Evolutionary conservation across 2,113 vertebrate genomes (phyloP), one percentile per base, ranked within the genome.

Genomic region (Astur gentilis): DNA sequence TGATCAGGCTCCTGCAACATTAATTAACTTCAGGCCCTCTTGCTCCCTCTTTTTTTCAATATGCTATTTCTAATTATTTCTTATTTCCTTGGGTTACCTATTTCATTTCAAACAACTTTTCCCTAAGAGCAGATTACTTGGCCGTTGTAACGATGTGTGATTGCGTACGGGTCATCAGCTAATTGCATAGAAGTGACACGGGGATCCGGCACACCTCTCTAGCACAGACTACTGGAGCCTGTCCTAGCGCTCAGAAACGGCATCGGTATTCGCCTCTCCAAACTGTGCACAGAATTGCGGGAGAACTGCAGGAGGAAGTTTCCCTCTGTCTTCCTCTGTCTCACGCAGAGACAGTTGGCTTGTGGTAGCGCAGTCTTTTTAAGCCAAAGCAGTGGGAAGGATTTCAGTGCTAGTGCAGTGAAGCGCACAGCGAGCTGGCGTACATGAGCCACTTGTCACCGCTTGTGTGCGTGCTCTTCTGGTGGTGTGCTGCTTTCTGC

Each of bases 361-460:
- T 3, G 0, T 3, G 38, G 65, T 5, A 62, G 83, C 42, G 27
- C 2, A 3, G 55, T 50, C 54, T 18, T 73, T 65, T 16, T 3
- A 18, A 61, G 52, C 47, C 77, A 57, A 32, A 84, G 57, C 38
- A 27, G 62, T 0, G 4, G 34, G 58, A n/a, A 69, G 45, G 73
- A 55, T 58, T 77, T 65, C 66, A 50, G 79, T 22, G 3, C 21
- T 12, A 67, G 57, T 21, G 22, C 7, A 0, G 44, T 8, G 61
- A 75, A 44, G 66, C 8, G 16, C 38, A 23, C 49, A 31, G 67
- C 2, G 1, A 54, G 76, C 62, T 77, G 86, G 36, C 55, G 10
- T 0, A 16, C 38, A 2, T 0, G 0, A 32, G 61, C 13, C 36
- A 3, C 70, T 81, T 38, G 40, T 47, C 78, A 80, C 49, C 4